A percentile compares a stretch with the other conserved stretches of the same genome.
These are phyloP conservation scores for Pachydiplax longipennis DNA, from an alignment of 2,888 invertebrate species.

Conservation along the genomic window DNA sequence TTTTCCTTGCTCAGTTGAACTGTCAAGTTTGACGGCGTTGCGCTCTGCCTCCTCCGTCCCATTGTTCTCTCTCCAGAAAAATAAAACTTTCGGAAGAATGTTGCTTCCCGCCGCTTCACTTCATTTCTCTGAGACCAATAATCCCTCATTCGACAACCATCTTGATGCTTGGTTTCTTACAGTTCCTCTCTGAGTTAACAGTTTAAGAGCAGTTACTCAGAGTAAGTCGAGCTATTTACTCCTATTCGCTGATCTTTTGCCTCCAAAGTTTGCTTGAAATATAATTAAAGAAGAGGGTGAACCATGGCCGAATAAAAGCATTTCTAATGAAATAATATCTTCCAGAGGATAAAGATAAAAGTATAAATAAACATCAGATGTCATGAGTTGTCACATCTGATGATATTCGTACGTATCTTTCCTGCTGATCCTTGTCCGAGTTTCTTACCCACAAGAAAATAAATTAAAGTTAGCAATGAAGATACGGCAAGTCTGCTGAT, in stretches of 20 bases:
- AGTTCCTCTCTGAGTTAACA: background rate
- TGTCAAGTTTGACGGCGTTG: background rate
- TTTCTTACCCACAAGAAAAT: too few species aligned
- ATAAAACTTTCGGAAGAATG: background rate
- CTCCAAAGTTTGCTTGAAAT: background rate
- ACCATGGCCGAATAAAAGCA: too few species aligned
- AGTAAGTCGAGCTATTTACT: too few species aligned
- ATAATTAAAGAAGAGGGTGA: too few species aligned
- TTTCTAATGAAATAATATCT: too few species aligned
- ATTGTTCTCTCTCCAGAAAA: background rate
- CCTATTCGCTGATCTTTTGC: background rate
- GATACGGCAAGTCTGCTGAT: too few species aligned
- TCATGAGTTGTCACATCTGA: too few species aligned
- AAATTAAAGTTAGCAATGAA: too few species aligned
- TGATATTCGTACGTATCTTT: too few species aligned
- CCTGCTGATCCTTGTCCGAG: too few species aligned
- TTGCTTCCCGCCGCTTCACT: background rate
- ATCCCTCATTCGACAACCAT: background rate
- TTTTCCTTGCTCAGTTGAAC: background rate
- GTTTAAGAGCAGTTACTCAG: background rate
- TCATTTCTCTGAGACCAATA: background rate
- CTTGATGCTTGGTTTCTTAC: background rate
- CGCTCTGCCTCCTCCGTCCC: background rate
- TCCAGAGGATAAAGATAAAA: too few species aligned
- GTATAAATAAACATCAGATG: too few species aligned